phyloP scores from a whole-genome alignment of 1,140 invertebrate genomes.

The Drosophila pachea region DNA sequence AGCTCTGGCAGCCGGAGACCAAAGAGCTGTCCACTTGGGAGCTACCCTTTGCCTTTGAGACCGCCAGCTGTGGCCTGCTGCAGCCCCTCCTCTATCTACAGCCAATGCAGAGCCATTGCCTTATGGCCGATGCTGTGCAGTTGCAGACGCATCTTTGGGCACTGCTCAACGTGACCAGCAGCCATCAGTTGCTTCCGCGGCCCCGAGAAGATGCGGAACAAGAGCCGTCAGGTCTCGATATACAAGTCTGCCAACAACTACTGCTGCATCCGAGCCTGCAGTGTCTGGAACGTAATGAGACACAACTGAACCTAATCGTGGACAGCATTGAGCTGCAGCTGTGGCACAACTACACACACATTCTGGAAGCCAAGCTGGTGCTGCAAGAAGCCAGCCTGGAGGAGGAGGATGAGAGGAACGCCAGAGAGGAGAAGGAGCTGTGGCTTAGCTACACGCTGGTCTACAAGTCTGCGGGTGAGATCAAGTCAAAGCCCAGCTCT shows the following conservation, averaged over 20 bases:
- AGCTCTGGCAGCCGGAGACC: slow-evolving; percentile 50
- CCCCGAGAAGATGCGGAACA: slow-evolving; percentile 50
- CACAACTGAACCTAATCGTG: slow-evolving; percentile 28
- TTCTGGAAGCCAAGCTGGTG: slow-evolving; percentile 37
- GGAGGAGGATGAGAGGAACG: slow-evolving; percentile 5
- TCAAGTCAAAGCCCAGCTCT: slow-evolving; percentile 37
- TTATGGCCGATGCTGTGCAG: slow-evolving; percentile 27
- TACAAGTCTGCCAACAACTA: slow-evolving; percentile 45
- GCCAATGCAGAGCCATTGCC: slow-evolving; percentile 43
- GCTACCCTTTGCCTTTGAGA: slow-evolving; percentile 53
- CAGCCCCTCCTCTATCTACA: slow-evolving; percentile 57
- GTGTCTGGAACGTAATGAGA: slow-evolving; percentile 38
- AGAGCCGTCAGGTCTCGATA: slow-evolving; percentile 14
- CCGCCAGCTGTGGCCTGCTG: slow-evolving; percentile 50
- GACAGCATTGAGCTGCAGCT: slow-evolving; percentile 45
- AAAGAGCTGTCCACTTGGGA: slow-evolving; percentile 46
- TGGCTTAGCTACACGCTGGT: slow-evolving; percentile 44
- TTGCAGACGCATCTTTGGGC: slow-evolving; percentile 40
- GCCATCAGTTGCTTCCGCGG: slow-evolving; percentile 32
- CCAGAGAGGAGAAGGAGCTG: background rate
- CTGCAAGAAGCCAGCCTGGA: slow-evolving; percentile 7
- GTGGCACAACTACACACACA: slow-evolving; percentile 58
- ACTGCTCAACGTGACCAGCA: slow-evolving; percentile 50
- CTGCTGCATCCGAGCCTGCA: background rate
- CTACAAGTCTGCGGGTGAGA: slow-evolving; percentile 19